Conservation (phyloP, 2,797 vertebrate genomes). For the Siniperca scherzeri region DNA sequence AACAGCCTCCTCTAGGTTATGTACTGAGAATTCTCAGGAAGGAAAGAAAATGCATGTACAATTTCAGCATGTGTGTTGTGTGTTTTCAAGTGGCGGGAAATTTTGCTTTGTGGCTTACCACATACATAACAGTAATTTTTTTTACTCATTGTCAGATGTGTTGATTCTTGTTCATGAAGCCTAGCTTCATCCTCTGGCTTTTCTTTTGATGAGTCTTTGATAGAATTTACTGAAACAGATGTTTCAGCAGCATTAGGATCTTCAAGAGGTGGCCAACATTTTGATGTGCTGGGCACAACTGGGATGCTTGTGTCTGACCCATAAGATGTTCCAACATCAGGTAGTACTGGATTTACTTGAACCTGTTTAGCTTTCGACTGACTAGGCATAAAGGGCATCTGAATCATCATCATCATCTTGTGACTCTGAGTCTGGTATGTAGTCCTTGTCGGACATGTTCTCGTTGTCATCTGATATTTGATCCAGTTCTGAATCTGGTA, state of each 20-base stretch:
- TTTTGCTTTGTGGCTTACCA: slow-evolving; percentile 2
- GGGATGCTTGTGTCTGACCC: not conserved
- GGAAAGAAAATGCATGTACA: slow-evolving; percentile 42
- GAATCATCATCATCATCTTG: not conserved
- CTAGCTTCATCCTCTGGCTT: not conserved
- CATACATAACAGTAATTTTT: slow-evolving; percentile 9
- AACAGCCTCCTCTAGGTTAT: slow-evolving; percentile 52
- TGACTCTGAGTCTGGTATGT: too few relatives aligned
- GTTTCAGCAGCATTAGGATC: not conserved
- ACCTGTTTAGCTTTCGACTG: not conserved
- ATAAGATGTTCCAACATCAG: not conserved
- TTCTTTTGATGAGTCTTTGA: not conserved
- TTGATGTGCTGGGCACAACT: not conserved
- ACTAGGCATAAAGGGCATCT: not conserved
- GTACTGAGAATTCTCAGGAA: slow-evolving; percentile 34
- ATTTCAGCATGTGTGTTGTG: too few relatives aligned
- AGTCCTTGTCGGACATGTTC: too few relatives aligned
- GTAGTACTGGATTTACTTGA: not conserved
- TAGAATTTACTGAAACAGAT: not conserved
- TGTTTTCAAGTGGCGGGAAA: too few relatives aligned
- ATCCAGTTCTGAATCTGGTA: too few relatives aligned
- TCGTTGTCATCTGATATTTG: too few relatives aligned
- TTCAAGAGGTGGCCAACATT: not conserved
- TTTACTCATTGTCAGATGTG: not conserved
- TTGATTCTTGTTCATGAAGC: not conserved